Conservation (phyloP, 1,140 invertebrate genomes). For the Frieseomelitta varia region DNA sequence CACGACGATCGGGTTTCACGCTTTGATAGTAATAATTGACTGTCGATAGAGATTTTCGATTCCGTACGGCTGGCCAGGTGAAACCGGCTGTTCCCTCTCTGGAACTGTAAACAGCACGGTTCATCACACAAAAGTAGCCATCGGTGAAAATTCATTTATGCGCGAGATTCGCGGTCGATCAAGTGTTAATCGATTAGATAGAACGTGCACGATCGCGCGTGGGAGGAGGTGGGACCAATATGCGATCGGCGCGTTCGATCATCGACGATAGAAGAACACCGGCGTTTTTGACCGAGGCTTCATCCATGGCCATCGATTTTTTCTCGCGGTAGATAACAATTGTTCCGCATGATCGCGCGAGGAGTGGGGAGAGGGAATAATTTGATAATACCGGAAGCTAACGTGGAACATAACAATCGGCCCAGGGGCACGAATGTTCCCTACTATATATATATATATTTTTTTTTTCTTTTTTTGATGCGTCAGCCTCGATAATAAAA, state of each 20-base stretch:
- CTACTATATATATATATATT: not conserved
- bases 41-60: slow-evolving; percentile 13
- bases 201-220: not conserved
- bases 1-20: not conserved
- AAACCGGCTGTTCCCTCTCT: not conserved
- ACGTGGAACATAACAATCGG: slow-evolving; percentile 38
- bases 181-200: slow-evolving; percentile 33
- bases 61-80: not conserved
- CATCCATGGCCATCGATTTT: slow-evolving; percentile 36
- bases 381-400: slow-evolving; percentile 50
- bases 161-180: slow-evolving; percentile 19
- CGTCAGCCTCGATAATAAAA: slow-evolving; percentile 49
- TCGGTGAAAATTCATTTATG: slow-evolving; percentile 22
- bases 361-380: slow-evolving; percentile 41
- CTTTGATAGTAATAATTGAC: slow-evolving; percentile 1
- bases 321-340: slow-evolving; percentile 34
- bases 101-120: not conserved
- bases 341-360: slow-evolving; percentile 52
- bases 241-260: not conserved
- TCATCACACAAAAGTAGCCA: slow-evolving; percentile 31
- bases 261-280: not conserved
- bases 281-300: too few species aligned
- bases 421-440: not conserved
- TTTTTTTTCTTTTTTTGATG: slow-evolving; percentile 13
- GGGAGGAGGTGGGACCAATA: not conserved